A percentile compares a stretch with the other conserved stretches of the same genome.
Evolutionary conservation across 2,113 vertebrate genomes (phyloP).

Genomic region (Ceyx melanurus): DNA sequence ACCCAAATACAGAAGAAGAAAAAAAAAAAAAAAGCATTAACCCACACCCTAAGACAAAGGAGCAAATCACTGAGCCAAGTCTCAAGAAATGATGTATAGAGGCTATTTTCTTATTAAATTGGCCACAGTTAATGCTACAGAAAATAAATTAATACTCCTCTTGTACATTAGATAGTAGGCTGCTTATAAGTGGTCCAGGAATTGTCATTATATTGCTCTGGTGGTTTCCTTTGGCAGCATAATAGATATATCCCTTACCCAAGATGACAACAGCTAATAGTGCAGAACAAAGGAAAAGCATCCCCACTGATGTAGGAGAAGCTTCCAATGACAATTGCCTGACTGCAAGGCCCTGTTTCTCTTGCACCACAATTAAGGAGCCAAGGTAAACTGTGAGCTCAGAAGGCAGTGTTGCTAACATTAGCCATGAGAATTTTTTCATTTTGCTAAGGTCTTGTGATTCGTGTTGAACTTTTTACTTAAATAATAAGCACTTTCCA

Average conservation of each 20-base stretch:
- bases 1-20: not conserved
- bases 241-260: not conserved
- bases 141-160: not conserved
- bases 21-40: not conserved
- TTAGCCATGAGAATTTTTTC: not conserved
- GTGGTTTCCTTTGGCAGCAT: conserved; percentile 3
- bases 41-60: not conserved
- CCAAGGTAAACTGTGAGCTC: not conserved
- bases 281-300: conserved; percentile 1
- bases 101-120: conserved; percentile 7
- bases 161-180: not conserved
- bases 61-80: not conserved
- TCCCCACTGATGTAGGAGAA: not conserved
- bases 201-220: conserved; percentile 11
- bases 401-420: not conserved
- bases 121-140: conserved; percentile 21
- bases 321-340: not conserved
- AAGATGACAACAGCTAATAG: conserved; percentile 33
- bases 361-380: not conserved
- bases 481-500: not conserved
- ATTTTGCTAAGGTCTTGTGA: not conserved
- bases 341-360: not conserved
- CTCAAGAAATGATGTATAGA: not conserved
- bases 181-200: not conserved
- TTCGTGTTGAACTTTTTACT: not conserved